A percentile compares a stretch with the other conserved stretches of the same genome.
Conservation (phyloP, 2,113 vertebrate genomes). For the human (Homo sapiens) region GRCh38 chr2:220767501-220768000, state of each 20-base stretch:
- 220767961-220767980: conserved; percentile 75
- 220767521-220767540: neutral
- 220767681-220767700: neutral
- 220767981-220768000: conserved; percentile 77
- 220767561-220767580: neutral
- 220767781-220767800: neutral
- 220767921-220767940: conserved; percentile 72
- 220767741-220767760: conserved; percentile 15
- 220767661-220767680: neutral
- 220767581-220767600: neutral
- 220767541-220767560: neutral
- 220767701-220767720: neutral
- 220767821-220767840: neutral
- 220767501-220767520: neutral
- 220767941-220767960: conserved; percentile 64
- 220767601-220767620: neutral
- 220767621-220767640: neutral
- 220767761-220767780: neutral
- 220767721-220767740: conserved; percentile 11
- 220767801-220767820: neutral
- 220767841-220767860: conserved; percentile 38
- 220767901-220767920: conserved; percentile 67
- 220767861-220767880: conserved; percentile 30
- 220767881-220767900: conserved; percentile 40
- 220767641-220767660: neutral